These are phyloP conservation scores for Piscicola geometra DNA, from an alignment of 2,888 invertebrate genomes.

Conservation along the genomic window DNA sequence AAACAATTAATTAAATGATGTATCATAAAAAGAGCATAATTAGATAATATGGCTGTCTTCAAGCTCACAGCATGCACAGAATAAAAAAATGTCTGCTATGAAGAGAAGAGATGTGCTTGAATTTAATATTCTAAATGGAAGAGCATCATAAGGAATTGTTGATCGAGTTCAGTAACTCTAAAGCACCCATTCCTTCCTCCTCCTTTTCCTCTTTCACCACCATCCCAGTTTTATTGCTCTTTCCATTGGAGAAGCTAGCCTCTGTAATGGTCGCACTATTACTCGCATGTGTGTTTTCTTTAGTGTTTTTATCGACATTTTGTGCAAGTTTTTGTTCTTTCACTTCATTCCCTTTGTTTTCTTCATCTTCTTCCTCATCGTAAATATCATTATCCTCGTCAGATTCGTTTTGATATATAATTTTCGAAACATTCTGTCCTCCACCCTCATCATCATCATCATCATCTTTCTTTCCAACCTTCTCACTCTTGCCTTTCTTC, in stretches of 20 bases:
- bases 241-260: no score
- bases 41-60: no score
- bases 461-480: not conserved
- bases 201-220: no score
- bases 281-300: no score
- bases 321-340: not conserved
- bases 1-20: not conserved
- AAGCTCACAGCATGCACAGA: no score
- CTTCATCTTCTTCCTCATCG: not conserved
- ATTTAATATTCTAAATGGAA: no score
- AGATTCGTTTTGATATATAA: conserved; percentile 16
- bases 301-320: not conserved
- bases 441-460: not conserved
- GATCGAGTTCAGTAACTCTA: not conserved
- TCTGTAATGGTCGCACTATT: no score
- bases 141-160: no score
- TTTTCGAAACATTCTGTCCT: not conserved
- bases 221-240: no score
- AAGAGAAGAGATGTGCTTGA: no score
- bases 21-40: no score
- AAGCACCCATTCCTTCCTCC: not conserved
- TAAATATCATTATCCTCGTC: conserved; percentile 15
- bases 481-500: not conserved
- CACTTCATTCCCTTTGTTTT: not conserved
- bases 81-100: no score